These are phyloP conservation scores for Sminthurides aquaticus DNA, from an alignment of 2,888 invertebrate species.

Conservation along the genomic window DNA sequence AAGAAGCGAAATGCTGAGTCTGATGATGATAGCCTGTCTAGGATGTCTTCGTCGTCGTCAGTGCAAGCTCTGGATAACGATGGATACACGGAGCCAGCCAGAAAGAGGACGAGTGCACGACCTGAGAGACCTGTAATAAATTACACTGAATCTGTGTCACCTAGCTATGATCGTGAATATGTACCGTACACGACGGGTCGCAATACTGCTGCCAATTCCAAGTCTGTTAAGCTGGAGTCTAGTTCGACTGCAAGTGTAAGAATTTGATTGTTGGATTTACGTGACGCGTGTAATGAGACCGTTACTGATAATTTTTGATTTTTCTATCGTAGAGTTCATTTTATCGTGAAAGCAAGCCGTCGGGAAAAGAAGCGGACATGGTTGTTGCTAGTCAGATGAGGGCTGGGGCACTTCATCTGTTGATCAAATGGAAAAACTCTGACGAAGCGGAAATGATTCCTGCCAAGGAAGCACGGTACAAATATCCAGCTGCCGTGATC, in stretches of 20 bases:
- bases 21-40: no score
- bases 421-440: slow-evolving; percentile 5
- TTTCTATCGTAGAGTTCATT: no score
- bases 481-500: neutral
- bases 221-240: no score
- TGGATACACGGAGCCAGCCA: neutral
- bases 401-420: neutral
- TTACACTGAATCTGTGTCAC: neutral
- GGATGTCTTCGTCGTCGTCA: neutral
- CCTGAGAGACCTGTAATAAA: neutral
- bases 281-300: no score
- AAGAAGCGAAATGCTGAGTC: neutral
- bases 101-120: neutral
- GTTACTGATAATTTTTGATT: no score
- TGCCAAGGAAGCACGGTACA: neutral
- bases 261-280: no score
- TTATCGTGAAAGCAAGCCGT: neutral
- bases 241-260: no score
- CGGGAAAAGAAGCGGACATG: neutral
- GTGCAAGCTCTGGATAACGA: neutral
- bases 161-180: no score
- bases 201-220: no score
- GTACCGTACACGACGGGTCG: no score
- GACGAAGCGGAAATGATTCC: slow-evolving; percentile 3
- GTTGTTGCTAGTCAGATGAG: neutral